A percentile compares a stretch with the other conserved stretches of the same genome.
Evolutionary conservation across 2,113 vertebrate species (phyloP).

Genomic region (Percopsis transmontana): DNA sequence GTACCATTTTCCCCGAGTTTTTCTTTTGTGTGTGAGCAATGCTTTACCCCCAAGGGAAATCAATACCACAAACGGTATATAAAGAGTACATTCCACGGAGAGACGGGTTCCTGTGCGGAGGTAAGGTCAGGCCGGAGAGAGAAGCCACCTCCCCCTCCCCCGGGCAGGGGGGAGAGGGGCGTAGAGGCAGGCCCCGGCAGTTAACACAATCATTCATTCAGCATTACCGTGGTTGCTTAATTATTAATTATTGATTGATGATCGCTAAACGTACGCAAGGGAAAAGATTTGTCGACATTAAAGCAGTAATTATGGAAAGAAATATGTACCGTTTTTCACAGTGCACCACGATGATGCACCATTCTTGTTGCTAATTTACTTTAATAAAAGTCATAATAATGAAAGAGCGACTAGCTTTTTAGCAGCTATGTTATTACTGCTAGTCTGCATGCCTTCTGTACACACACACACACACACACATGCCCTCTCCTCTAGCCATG

Average conservation of each 20-base stretch:
- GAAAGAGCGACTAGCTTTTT: too few species aligned
- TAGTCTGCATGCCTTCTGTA: too few species aligned
- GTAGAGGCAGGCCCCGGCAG: background rate
- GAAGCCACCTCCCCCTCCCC: background rate
- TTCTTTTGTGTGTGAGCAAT: constrained; percentile 32
- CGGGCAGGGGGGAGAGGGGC: background rate
- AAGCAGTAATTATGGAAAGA: background rate
- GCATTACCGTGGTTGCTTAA: constrained; percentile 28
- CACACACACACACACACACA: constrained; percentile 2
- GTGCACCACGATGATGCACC: background rate
- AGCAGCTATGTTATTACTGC: too few species aligned
- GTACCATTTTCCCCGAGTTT: constrained; percentile 20
- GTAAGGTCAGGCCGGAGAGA: constrained; percentile 57
- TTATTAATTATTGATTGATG: constrained; percentile 28
- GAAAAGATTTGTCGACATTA: constrained; percentile 1
- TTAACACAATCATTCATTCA: constrained; percentile 29
- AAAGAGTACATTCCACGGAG: constrained; percentile 50
- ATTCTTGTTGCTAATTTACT: background rate
- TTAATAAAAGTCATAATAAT: background rate
- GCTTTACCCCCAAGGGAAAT: constrained; percentile 55
- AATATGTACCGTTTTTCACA: background rate
- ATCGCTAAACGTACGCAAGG: background rate
- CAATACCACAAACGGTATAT: constrained; percentile 41
- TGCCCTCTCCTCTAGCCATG: constrained; percentile 60
- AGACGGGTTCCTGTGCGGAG: constrained; percentile 61